Base-by-base conservation (phyloP, 2,888 invertebrate genomes). In the Automeris io region DNA sequence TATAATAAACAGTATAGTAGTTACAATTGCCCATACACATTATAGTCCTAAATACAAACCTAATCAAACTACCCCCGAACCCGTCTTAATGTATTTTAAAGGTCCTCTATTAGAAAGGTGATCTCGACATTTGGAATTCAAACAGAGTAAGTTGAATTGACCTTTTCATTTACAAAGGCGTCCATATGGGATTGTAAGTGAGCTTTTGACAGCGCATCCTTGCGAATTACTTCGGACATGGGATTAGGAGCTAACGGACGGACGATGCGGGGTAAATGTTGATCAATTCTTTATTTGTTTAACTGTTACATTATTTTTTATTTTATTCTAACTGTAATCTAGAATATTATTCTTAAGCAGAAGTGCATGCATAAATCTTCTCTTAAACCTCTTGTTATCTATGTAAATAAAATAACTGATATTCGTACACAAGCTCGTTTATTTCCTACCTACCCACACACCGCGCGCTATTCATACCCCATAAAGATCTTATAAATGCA, bases 121-220 rank as follows among this genome's bases (percentile, higher is more conserved):
- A 61, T 64, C 55, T 61, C 47, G 47, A 51, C 57, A 56, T 67
- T 70, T 61, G 46, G 56, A 63, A 68, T 67, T 63, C 61, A 68
- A 67, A 71, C 60, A 50, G 55, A 55, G 51, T 57, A 43, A 57
- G 56, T 54, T 62, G 63, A 65, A 68, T 75, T 77, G 77, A 77
- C 75, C 75, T 76, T 79, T 78, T 72, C 66, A 76, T 79, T 78
- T 67, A 50, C 57, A 50, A 52, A 40, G 38, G n/a, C n/a, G 16
- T 29, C 29, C 29, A 16, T 29, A 29, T 29, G 29, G 29, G 16
- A 29, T 29, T 29, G 19, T 19, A 43, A 41, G 39, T 46, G 43
- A 50, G 47, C 45, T 44, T 51, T 59, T 62, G 70, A 71, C 70
- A 67, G 61, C 59, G 52, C 45, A 50, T 9, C 46, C 55, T 54